These are phyloP conservation scores for Arion vulgaris DNA, from an alignment of 1,140 invertebrate species.

Conservation along the genomic window DNA sequence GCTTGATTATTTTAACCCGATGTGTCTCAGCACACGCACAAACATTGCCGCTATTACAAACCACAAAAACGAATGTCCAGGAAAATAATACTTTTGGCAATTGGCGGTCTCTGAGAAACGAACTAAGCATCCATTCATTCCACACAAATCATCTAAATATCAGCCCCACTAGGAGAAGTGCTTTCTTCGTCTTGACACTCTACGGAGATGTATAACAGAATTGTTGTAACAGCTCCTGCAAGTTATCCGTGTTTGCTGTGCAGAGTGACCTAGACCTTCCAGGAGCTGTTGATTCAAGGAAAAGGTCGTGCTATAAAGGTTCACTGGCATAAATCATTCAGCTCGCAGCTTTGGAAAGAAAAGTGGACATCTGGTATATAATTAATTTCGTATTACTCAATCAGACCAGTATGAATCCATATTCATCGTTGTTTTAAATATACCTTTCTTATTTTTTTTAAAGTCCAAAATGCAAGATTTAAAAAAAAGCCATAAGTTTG, in stretches of 20 bases:
- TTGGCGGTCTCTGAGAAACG: not conserved
- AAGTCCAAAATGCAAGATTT: no score
- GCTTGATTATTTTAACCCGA: not conserved
- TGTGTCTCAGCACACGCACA: not conserved
- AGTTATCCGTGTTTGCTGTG: constrained; percentile 34
- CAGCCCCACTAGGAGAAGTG: not conserved
- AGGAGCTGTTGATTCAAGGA: constrained; percentile 2
- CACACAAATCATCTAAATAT: constrained; percentile 21
- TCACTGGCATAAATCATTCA: not conserved
- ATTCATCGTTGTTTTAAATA: no score
- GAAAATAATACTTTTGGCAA: constrained; percentile 29
- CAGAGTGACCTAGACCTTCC: not conserved
- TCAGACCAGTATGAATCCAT: no score
- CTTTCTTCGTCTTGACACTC: not conserved
- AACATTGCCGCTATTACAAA: not conserved
- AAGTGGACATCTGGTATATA: no score
- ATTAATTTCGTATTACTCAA: no score
- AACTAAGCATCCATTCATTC: constrained; percentile 1
- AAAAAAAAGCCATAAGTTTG: no score
- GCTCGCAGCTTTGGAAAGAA: not conserved
- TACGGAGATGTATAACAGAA: no score
- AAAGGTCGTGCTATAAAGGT: constrained; percentile 2
- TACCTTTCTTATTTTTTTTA: no score
- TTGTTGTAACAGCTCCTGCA: constrained; percentile 21
- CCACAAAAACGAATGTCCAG: not conserved